Evolutionary conservation across 2,113 vertebrate species (phyloP), one percentile per base, ranked within the genome.

Genomic region (Pollachius pollachius): DNA sequence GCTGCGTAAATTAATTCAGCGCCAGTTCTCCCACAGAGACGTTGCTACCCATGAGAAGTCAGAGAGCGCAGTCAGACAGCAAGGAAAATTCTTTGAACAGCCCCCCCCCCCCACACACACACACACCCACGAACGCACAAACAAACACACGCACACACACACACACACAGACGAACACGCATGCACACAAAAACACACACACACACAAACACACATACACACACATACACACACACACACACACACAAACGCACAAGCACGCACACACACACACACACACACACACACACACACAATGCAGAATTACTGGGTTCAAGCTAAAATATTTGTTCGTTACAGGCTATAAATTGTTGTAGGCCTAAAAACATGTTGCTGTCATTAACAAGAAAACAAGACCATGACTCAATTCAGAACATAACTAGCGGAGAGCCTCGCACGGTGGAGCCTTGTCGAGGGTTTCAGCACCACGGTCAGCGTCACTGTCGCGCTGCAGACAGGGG

Each of bases 381-480:
- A 48, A 13, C 6, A 48, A 48, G 41, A 48, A 7, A 48, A 48
- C 41, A 48, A 48, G 41, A 48, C 41, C 41, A 48, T 48, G 8
- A 12, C 41, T 48, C 5, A 48, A 48, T 48, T 9, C 12, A 2
- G 41, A 48, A 48, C 5, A 48, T 48, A 48, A 9, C 30, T 4
- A 34, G 30, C 3, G 30, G 6, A 34, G 6, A 34, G 30, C 30
- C 30, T 4, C 6, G 30, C 30, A 13, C 41, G 41, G 8, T 9
- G 41, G 41, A 12, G 41, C 41, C 41, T 48, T 57, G 62, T 19
- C 15, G 76, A 62, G 58, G 8, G 18, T 81, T 90, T 91, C 89
- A 91, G 88, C 79, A 91, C 89, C 87, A 88, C 34, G 90, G 91
- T 70, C 90, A 92, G 91, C 80, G 83, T 75, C 85, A 73, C 18